Evolutionary conservation across 2,888 invertebrate species (phyloP), one percentile per base, ranked within the genome.

Genomic region (Diarsia rubi): DNA sequence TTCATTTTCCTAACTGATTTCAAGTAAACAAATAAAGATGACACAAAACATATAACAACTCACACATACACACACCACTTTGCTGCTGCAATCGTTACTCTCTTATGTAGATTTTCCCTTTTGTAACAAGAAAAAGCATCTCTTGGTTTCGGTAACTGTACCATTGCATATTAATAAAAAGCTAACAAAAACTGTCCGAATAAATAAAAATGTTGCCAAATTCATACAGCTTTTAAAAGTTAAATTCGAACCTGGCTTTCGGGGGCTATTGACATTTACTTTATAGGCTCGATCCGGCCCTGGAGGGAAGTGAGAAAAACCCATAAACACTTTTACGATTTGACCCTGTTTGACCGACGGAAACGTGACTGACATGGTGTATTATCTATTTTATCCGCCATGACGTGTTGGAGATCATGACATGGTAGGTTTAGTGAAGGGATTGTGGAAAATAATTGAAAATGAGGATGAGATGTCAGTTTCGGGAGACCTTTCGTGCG

Each of bases 251-350:
- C 81, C 84, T 86, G 85, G 47, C 83, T 83, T 82, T 82, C 79
- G 79, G 85, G 75, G 82, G 86, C 88, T 89, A 90, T 90, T 88
- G 90, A 87, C 91, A 88, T 91, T 91, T 89, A 90, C 88, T 91
- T 91, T 91, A 91, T 87, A 47, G 76, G 81, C 77, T 57, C 69
- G 84, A 86, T 85, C 81, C 83, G 71, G 85, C 84, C 81, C 87
- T 84, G 81, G 82, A 86, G 84, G 82, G 79, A 86, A 89, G 88
- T 89, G 88, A 83, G 84, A 82, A 88, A 86, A 88, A 84, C 82
- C 85, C 69, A 79, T 92, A 92, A 92, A 92, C 89, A 87, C 79
- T 79, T 91, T 91, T 90, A 91, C 89, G 90, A 88, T 85, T 84
- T 81, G 81, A 83, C 88, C 88, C 88, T 88, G 85, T 86, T 87